These are phyloP conservation scores for Sclerurus mexicanus DNA, from an alignment of 2,113 vertebrate genomes.

Conservation along the genomic window DNA sequence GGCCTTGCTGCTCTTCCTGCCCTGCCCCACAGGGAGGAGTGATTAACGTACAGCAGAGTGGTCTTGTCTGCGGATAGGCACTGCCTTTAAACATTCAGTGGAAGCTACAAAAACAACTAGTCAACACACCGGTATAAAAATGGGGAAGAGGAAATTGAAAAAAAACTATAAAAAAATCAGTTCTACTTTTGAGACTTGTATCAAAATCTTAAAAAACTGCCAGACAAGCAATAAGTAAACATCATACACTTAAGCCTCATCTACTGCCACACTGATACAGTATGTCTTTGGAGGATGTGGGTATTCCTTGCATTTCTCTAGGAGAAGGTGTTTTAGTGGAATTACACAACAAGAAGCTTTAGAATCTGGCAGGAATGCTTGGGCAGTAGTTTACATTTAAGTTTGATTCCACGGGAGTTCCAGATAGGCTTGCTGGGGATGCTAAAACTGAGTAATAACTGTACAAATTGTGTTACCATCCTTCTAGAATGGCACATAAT, in stretches of 20 bases:
- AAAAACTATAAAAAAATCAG: constrained; percentile 11
- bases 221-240: constrained; percentile 35
- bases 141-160: constrained; percentile 13
- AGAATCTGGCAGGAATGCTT: background rate
- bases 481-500: background rate
- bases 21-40: background rate
- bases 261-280: accelerated
- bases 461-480: background rate
- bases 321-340: background rate
- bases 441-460: background rate
- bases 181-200: constrained; percentile 28
- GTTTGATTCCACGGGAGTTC: background rate
- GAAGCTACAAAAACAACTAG: constrained; percentile 16
- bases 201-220: constrained; percentile 56
- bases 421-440: accelerated
- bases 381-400: accelerated
- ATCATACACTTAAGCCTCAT: background rate
- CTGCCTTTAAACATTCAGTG: background rate
- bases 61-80: background rate
- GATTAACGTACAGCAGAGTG: background rate
- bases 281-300: background rate
- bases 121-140: constrained; percentile 23
- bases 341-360: background rate
- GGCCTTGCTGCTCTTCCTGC: background rate
- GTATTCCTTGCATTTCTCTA: background rate